phyloP scores from a whole-genome alignment of 2,113 vertebrate species.

The Malurus elegans region DNA sequence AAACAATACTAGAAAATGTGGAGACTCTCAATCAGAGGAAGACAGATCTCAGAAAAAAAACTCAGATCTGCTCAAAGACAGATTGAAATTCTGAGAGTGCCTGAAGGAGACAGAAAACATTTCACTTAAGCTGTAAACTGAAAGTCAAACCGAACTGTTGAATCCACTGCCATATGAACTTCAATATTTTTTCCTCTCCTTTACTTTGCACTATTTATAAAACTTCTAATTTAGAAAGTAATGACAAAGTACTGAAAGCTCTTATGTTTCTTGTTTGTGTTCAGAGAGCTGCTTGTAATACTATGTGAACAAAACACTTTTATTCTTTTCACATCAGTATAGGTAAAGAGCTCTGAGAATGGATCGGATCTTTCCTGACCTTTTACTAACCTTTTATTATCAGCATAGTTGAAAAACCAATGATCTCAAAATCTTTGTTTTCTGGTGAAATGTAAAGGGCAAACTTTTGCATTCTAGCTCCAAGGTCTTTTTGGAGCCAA shows the following conservation, averaged over 20 bases:
- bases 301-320: background rate
- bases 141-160: background rate
- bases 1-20: background rate
- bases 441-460: background rate
- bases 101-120: background rate
- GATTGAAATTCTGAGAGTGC: background rate
- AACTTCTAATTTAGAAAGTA: background rate
- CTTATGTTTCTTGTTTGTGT: background rate
- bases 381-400: background rate
- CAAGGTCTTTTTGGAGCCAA: background rate
- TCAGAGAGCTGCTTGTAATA: background rate
- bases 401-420: background rate
- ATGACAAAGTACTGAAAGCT: background rate
- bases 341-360: background rate
- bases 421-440: background rate
- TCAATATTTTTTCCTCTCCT: background rate
- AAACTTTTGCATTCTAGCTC: background rate
- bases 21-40: background rate
- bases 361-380: background rate
- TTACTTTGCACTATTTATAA: rapidly evolving
- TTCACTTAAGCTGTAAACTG: background rate
- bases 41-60: background rate
- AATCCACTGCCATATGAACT: background rate
- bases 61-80: background rate
- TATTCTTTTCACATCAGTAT: background rate